These are phyloP conservation scores for Uria lomvia DNA, from an alignment of 2,113 vertebrate genomes.

Conservation along the genomic window DNA sequence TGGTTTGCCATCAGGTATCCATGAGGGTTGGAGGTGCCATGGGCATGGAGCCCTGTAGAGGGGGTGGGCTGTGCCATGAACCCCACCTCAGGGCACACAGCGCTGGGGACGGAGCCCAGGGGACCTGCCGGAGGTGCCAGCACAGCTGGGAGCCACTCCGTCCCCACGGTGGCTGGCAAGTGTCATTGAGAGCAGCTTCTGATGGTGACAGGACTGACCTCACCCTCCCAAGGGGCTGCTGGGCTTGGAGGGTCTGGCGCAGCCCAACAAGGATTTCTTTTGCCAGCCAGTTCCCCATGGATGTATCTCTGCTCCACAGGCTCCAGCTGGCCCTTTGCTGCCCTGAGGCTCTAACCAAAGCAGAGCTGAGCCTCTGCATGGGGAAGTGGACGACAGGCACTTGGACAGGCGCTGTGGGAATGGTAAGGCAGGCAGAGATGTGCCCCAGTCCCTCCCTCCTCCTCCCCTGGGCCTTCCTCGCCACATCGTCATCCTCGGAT, in stretches of 20 bases:
- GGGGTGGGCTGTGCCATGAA: not conserved
- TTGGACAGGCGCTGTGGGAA: accelerated
- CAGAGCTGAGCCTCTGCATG: not conserved
- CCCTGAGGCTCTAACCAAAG: not conserved
- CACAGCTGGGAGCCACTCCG: not conserved
- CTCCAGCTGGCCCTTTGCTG: not conserved
- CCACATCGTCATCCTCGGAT: not conserved
- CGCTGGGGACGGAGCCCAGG: not conserved
- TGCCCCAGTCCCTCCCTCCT: not conserved
- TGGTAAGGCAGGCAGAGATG: not conserved
- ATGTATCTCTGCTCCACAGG: not conserved
- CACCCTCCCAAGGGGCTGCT: not conserved
- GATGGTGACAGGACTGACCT: not conserved
- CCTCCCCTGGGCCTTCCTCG: not conserved
- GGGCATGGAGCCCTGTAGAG: not conserved
- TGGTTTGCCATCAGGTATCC: not conserved
- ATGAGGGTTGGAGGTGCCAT: not conserved
- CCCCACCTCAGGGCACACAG: not conserved
- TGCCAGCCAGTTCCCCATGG: not conserved
- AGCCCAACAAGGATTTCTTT: not conserved
- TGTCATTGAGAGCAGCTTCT: not conserved
- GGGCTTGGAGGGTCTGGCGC: not conserved
- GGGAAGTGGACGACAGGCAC: accelerated
- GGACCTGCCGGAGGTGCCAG: not conserved
- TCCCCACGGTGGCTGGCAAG: not conserved